Percentiles rank a stretch among this genome's conserved stretches.
Conservation (phyloP, 2,888 invertebrate species). For the Drosophila setosimentum region DNA sequence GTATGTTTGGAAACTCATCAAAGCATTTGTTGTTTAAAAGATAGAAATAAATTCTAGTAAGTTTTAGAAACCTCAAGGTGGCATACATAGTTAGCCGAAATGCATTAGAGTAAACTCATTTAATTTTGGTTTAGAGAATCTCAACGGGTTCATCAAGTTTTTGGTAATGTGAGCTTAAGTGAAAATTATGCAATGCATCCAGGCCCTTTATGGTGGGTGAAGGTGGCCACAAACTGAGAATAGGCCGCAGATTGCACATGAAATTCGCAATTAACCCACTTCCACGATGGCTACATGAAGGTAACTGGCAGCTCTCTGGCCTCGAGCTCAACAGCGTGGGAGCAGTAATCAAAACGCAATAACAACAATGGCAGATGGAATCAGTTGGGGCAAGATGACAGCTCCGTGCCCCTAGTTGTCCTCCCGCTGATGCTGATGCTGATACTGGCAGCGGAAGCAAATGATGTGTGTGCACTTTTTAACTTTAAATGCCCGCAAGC, state of each 20-base stretch:
- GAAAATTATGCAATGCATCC: background rate
- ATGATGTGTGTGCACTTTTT: conserved; percentile 71
- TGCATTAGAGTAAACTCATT: conserved; percentile 23
- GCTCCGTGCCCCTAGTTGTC: conserved; percentile 3
- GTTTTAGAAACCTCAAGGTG: background rate
- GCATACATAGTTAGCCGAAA: background rate
- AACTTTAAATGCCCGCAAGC: conserved; percentile 81
- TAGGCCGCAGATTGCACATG: conserved; percentile 58
- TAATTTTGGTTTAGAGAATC: conserved; percentile 14
- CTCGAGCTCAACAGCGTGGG: background rate
- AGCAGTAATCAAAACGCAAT: conserved; percentile 19
- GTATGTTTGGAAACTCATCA: conserved; percentile 1
- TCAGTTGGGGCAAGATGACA: conserved; percentile 8
- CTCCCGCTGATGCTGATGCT: conserved; percentile 25
- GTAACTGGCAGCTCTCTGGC: conserved; percentile 31
- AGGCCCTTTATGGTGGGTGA: background rate
- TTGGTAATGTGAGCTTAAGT: conserved; percentile 26
- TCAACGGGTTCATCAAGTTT: conserved; percentile 9
- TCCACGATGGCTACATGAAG: conserved; percentile 64
- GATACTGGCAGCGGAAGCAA: conserved; percentile 30
- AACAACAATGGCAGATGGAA: too few relatives aligned
- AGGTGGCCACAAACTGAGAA: background rate
- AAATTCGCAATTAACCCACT: conserved; percentile 80
- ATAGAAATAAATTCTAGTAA: background rate
- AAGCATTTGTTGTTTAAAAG: background rate